phyloP scores from a whole-genome alignment of 2,113 vertebrate species.

The Mobula birostris region DNA sequence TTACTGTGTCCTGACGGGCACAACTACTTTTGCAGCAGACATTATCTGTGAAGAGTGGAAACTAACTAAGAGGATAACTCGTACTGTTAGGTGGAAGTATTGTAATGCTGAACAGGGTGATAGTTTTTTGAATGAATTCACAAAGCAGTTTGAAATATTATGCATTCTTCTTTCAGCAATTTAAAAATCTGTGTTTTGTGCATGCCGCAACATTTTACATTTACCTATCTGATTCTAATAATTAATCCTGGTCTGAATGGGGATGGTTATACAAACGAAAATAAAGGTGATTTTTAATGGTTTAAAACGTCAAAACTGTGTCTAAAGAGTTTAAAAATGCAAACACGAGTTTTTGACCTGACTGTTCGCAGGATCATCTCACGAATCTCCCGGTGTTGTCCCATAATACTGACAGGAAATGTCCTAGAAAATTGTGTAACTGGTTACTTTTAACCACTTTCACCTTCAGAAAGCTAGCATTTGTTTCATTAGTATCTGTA shows the following conservation, averaged over 20 bases:
- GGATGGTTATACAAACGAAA: not conserved
- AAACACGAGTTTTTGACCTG: not conserved
- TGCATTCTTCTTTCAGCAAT: not conserved
- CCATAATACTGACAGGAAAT: not conserved
- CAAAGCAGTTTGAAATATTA: not conserved
- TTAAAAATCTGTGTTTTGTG: not conserved
- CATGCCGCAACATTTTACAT: not conserved
- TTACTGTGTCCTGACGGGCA: not conserved
- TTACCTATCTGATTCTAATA: not conserved
- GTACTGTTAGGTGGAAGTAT: not conserved
- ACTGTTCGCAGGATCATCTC: not conserved
- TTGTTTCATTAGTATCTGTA: no score
- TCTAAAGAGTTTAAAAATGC: not conserved
- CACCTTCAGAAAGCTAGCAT: not conserved
- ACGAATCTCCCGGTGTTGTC: not conserved
- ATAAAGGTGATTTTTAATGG: not conserved
- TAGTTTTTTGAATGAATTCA: not conserved
- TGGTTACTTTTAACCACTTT: not conserved
- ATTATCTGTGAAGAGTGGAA: not conserved
- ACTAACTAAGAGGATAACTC: not conserved
- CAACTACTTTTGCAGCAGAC: not conserved
- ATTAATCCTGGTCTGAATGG: not conserved
- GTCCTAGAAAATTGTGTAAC: not conserved
- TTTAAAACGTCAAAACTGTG: not conserved
- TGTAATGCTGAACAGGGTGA: not conserved